Evolutionary conservation across 2,888 invertebrate species (phyloP).

Genomic region (Amphiduros pacificus): DNA sequence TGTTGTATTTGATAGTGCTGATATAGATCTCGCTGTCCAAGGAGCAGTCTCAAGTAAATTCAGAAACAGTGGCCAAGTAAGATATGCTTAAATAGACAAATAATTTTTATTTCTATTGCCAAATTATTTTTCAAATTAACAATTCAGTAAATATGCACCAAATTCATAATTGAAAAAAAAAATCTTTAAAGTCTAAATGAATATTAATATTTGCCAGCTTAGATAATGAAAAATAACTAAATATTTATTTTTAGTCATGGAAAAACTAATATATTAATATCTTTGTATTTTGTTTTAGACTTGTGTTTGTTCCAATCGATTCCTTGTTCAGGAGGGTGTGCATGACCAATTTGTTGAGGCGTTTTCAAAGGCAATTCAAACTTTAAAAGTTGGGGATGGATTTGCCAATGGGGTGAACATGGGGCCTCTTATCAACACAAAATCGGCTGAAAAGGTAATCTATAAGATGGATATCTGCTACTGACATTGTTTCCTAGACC

Average conservation of each 20-base stretch:
- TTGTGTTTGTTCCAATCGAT: slow-evolving; percentile 89
- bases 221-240: too few relatives aligned
- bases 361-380: slow-evolving; percentile 70
- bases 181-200: too few relatives aligned
- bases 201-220: too few relatives aligned
- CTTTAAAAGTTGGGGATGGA: slow-evolving; percentile 82
- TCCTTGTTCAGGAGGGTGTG: slow-evolving; percentile 64
- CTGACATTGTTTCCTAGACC: too few relatives aligned
- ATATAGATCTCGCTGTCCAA: slow-evolving; percentile 80
- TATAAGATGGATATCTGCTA: too few relatives aligned
- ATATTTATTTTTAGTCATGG: too few relatives aligned
- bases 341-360: slow-evolving; percentile 78
- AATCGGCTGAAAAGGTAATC: slow-evolving; percentile 76
- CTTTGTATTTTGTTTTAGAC: slow-evolving; percentile 73
- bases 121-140: too few relatives aligned
- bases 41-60: slow-evolving; percentile 92
- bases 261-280: too few relatives aligned
- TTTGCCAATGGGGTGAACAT: slow-evolving; percentile 72
- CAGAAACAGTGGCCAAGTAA: slow-evolving; percentile 84
- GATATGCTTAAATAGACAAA: too few relatives aligned
- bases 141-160: too few relatives aligned
- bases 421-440: slow-evolving; percentile 89
- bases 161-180: too few relatives aligned
- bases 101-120: too few relatives aligned
- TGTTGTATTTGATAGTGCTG: slow-evolving; percentile 90